phyloP scores from a whole-genome alignment of 2,797 vertebrate species.

The Amblyraja radiata region DNA sequence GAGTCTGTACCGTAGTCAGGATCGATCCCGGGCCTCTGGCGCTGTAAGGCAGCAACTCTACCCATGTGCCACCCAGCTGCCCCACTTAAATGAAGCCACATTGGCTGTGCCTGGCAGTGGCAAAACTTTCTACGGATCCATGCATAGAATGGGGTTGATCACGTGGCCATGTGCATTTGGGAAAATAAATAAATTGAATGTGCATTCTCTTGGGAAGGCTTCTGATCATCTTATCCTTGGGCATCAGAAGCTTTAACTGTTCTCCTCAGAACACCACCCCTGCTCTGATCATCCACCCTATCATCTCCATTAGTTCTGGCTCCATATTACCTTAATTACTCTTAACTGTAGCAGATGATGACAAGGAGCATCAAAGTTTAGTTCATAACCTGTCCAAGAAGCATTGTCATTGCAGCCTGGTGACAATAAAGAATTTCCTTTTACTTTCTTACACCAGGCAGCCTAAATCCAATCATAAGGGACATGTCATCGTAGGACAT shows the following conservation, averaged over 20 bases:
- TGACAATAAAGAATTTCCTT: neutral
- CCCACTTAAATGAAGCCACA: neutral
- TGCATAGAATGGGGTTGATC: neutral
- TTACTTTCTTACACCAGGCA: neutral
- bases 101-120: neutral
- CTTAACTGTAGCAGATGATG: neutral
- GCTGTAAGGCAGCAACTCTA: too few relatives aligned
- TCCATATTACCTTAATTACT: neutral
- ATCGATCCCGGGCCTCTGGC: too few relatives aligned
- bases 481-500: too few relatives aligned
- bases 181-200: neutral
- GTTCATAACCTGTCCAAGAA: neutral
- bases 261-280: neutral
- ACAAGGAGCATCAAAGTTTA: neutral
- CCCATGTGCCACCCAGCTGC: too few relatives aligned
- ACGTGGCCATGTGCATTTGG: neutral
- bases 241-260: neutral
- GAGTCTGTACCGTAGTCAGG: too few relatives aligned
- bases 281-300: neutral
- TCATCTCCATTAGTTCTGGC: neutral
- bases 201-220: neutral
- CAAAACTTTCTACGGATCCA: neutral
- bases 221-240: neutral
- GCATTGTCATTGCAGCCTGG: neutral
- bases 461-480: neutral